Percentiles rank a stretch among this genome's conserved stretches.
Conservation (phyloP, 2,797 vertebrate species). For the Xiphophorus birchmanni region DNA sequence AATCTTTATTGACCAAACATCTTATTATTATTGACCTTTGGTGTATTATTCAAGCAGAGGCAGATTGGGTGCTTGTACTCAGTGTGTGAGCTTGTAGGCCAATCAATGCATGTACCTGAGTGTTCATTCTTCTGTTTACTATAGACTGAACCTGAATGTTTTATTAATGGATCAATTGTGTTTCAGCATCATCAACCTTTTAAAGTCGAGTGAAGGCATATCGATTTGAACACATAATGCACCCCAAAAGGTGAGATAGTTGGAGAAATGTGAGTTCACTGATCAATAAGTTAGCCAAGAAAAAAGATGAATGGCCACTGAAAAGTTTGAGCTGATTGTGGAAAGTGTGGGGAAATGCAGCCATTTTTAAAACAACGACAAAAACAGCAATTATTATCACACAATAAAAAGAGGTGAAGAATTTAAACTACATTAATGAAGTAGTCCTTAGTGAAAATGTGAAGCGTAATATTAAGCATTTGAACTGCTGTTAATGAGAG, state of each 20-base stretch:
- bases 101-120: constrained; percentile 23
- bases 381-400: background rate
- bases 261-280: constrained; percentile 51
- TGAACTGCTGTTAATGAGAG: background rate
- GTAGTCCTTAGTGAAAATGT: background rate
- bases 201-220: constrained; percentile 60
- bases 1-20: constrained; percentile 41
- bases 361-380: background rate
- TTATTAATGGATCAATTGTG: constrained; percentile 80
- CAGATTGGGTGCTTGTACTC: constrained; percentile 20
- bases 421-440: background rate
- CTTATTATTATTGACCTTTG: constrained; percentile 64
- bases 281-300: constrained; percentile 49
- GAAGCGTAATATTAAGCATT: background rate
- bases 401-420: constrained; percentile 1
- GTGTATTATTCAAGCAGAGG: constrained; percentile 59
- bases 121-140: constrained; percentile 43
- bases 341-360: background rate
- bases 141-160: constrained; percentile 63
- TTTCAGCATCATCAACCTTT: constrained; percentile 75
- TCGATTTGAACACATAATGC: constrained; percentile 67
- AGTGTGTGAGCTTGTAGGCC: background rate
- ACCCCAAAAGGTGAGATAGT: constrained; percentile 43
- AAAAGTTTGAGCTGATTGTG: constrained; percentile 21
- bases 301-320: constrained; percentile 47